Conservation (phyloP, 2,113 vertebrate genomes). For the Panthera tigris region DNA sequence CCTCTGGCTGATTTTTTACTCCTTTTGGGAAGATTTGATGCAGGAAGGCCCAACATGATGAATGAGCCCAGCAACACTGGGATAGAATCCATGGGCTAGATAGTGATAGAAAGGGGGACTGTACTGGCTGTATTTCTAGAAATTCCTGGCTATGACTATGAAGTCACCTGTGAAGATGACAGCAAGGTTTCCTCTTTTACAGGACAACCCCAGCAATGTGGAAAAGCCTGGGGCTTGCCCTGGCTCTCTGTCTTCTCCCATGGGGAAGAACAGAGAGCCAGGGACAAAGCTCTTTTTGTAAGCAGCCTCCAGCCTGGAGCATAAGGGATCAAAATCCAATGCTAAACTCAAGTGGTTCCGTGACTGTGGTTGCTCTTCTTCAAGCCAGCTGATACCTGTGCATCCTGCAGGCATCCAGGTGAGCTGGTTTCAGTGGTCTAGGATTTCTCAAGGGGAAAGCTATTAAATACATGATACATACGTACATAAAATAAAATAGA, state of each 20-base stretch:
- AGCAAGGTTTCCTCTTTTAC: constrained; percentile 63
- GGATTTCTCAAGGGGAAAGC: not conserved
- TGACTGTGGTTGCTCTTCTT: constrained; percentile 94
- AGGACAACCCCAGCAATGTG: constrained; percentile 89
- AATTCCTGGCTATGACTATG: not conserved
- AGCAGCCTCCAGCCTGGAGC: constrained; percentile 88
- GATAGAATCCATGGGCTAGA: not conserved
- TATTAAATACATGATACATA: not conserved
- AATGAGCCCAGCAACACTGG: not conserved
- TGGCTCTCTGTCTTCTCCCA: constrained; percentile 93
- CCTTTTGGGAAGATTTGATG: not conserved
- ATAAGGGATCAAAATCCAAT: constrained; percentile 90
- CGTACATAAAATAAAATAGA: not conserved
- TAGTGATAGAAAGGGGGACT: not conserved
- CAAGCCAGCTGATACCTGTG: constrained; percentile 96
- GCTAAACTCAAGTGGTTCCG: constrained; percentile 85
- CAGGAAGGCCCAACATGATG: not conserved
- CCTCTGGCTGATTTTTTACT: not conserved
- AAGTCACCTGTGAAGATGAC: not conserved
- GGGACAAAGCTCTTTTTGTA: constrained; percentile 84
- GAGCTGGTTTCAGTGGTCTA: not conserved
- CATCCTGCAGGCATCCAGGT: constrained; percentile 95
- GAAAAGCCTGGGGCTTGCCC: constrained; percentile 88
- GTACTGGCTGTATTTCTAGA: not conserved
- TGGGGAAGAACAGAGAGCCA: constrained; percentile 89